These are phyloP conservation scores for Megalurothrips usitatus DNA, from an alignment of 2,888 invertebrate species.

Conservation along the genomic window DNA sequence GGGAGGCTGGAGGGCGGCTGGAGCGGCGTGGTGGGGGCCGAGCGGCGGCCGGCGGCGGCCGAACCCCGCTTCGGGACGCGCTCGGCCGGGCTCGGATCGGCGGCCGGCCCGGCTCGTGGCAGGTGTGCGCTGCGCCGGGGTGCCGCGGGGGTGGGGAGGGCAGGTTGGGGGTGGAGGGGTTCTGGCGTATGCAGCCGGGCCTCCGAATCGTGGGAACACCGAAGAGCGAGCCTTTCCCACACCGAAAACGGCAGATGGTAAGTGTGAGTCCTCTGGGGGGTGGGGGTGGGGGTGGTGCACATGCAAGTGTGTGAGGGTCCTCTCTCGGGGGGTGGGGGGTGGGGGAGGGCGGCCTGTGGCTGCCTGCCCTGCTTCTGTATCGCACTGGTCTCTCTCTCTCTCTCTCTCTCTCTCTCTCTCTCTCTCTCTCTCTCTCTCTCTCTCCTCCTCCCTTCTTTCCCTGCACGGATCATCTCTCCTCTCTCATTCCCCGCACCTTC, in stretches of 20 bases:
- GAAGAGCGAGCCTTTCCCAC: conserved; percentile 19
- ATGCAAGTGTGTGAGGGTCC: conserved; percentile 21
- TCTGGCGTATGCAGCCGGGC: conserved; percentile 1
- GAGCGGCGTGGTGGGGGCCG: neutral
- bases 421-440: neutral
- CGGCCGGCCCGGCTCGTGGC: neutral
- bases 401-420: neutral
- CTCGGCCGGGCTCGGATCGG: neutral
- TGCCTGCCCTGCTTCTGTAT: neutral
- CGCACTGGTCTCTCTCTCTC: neutral
- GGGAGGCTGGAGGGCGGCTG: neutral
- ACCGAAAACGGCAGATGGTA: conserved; percentile 26
- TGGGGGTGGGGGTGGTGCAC: neutral
- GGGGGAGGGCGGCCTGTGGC: neutral
- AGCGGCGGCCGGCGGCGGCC: neutral
- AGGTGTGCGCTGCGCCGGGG: conserved; percentile 13
- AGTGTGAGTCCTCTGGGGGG: conserved; percentile 17
- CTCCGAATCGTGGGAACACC: conserved; percentile 19
- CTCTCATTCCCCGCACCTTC: neutral
- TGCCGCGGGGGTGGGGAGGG: conserved; percentile 8
- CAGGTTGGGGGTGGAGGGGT: conserved; percentile 18
- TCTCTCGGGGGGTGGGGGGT: neutral
- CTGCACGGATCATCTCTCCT: neutral
- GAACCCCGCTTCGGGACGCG: neutral
- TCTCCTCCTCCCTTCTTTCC: neutral